A percentile compares a stretch with the other conserved stretches of the same genome.
Evolutionary conservation across 1,140 invertebrate genomes (phyloP).

Genomic region (Alviniconcha marisindica): DNA sequence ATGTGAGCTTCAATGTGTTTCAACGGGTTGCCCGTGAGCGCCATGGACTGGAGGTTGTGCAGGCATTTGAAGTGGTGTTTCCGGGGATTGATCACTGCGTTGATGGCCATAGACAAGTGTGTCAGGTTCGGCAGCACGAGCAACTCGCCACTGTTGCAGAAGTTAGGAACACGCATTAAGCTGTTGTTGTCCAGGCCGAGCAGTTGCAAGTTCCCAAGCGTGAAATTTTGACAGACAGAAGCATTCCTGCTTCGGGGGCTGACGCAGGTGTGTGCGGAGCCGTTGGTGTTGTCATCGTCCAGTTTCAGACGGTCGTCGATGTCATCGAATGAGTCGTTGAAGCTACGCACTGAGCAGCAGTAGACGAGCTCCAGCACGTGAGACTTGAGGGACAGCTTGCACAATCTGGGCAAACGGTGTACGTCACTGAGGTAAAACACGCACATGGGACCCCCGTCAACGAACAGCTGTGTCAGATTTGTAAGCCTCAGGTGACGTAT

Average conservation of each 20-base stretch:
- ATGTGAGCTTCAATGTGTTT: not conserved
- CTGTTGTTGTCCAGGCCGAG: constrained; percentile 14
- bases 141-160: not conserved
- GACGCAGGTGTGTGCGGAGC: not conserved
- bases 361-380: not conserved
- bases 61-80: not conserved
- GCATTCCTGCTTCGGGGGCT: not conserved
- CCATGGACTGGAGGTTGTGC: not conserved
- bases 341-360: not conserved
- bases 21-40: not conserved
- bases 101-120: constrained; percentile 1
- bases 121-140: not conserved
- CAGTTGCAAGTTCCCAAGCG: not conserved
- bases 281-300: not conserved
- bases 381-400: constrained; percentile 24
- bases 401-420: not conserved
- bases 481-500: not conserved
- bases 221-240: not conserved
- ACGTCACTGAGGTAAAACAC: constrained; percentile 24
- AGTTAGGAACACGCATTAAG: not conserved
- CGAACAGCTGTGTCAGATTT: constrained; percentile 1
- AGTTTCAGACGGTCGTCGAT: not conserved
- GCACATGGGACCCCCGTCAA: not conserved
- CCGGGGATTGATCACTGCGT: constrained; percentile 3
- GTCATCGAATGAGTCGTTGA: not conserved